Evolutionary conservation across 2,113 vertebrate genomes (phyloP).

Genomic region (Brachypodius melanocephalos): DNA sequence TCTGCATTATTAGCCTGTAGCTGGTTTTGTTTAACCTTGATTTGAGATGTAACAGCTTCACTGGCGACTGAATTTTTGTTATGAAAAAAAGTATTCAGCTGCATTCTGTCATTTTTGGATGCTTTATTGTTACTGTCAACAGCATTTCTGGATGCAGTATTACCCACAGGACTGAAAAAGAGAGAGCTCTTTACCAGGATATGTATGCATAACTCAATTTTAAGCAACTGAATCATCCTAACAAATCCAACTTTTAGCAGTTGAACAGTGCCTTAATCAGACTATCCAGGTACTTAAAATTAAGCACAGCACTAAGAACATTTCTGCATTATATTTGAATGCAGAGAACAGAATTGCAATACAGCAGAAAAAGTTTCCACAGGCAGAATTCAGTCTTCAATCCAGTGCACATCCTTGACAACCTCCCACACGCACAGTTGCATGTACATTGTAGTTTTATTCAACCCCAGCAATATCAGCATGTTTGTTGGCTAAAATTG

Average conservation of each 20-base stretch:
- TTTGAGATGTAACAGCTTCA: not conserved
- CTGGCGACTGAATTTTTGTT: not conserved
- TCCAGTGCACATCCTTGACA: not conserved
- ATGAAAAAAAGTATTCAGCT: not conserved
- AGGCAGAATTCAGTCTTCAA: not conserved
- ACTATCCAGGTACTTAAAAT: not conserved
- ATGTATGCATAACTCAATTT: not conserved
- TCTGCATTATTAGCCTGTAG: not conserved
- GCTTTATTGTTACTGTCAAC: not conserved
- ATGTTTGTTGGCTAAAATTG: not conserved
- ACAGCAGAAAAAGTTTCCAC: not conserved
- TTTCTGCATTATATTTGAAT: not conserved
- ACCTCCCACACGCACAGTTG: not conserved
- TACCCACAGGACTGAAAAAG: not conserved
- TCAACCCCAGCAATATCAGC: not conserved
- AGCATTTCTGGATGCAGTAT: not conserved
- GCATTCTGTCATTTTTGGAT: not conserved
- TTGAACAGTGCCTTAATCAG: not conserved
- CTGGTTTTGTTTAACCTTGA: not conserved
- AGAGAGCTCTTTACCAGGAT: not conserved
- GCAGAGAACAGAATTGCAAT: not conserved
- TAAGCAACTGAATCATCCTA: not conserved
- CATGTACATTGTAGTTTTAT: not conserved
- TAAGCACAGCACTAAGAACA: not conserved
- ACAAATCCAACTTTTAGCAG: not conserved